Base-by-base conservation (phyloP, 2,888 invertebrate genomes). In the Thalpophila matura region DNA sequence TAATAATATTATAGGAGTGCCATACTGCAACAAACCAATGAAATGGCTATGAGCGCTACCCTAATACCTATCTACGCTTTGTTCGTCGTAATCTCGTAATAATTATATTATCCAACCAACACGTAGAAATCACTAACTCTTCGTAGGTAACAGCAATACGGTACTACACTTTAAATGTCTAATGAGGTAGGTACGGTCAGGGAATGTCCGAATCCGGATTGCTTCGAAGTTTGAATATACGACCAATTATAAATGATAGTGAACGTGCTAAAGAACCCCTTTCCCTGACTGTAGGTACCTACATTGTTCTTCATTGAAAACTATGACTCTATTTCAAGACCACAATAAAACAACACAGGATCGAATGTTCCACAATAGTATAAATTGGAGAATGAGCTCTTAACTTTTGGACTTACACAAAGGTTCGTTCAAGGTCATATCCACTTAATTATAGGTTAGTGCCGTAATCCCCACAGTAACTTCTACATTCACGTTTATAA, bases 401-500 rank as follows among this genome's bases (percentile, higher is more conserved):
- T n/a, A n/a, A n/a, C n/a, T 35, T 31, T 38, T 7, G 22, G 26
- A 37, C 26, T 46, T 20, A 35, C 27, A 26, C 12, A 37, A 54
- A 42, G 24, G 46, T 27, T n/a, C 4, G 14, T 18, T 46, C 22
- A 50, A 40, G 43, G 45, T 45, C 16, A 59, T 9, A 6, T 4
- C 0, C 10, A 14, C 14, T 7, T 24, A 29, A 24, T 24, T 29
- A 29, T 43, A 46, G 27, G 22, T 65, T 47, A 27, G 4, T 27
- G 47, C 18, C n/a, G n/a, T n/a, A n/a, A n/a, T n/a, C n/a, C 26
- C 16, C 9, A 22, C 29, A 26, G 29, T 10, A 9, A 49, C 16
- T 26, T n/a, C 47, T 12, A 46, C 22, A 46, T 9, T 9, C 20
- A 24, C 16, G 29, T 26, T 51, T 35, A 51, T 68, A 35, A 16